Evolutionary conservation across 2,113 vertebrate species (phyloP).

Genomic region (Eptesicus fuscus): DNA sequence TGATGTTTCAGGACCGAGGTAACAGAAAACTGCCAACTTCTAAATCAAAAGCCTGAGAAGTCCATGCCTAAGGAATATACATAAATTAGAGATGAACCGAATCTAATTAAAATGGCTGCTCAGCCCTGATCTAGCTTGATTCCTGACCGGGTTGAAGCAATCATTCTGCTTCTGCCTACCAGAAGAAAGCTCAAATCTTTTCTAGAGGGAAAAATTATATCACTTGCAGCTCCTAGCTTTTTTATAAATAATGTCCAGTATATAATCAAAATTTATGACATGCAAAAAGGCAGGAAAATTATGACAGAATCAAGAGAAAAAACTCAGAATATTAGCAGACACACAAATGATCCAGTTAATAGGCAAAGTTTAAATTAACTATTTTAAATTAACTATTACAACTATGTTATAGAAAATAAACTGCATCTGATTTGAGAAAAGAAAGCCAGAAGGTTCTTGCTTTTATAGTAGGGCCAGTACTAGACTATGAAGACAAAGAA

Average conservation of each 20-base stretch:
- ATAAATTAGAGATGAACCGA: not conserved
- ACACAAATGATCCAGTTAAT: not conserved
- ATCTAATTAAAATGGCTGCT: not conserved
- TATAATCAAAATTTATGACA: not conserved
- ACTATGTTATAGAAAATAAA: conserved; percentile 23
- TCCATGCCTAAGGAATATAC: not conserved
- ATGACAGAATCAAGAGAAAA: not conserved
- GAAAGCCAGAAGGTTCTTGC: not conserved
- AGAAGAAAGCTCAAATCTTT: not conserved
- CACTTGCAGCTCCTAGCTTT: not conserved
- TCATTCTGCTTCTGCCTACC: not conserved
- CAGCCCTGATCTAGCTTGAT: not conserved
- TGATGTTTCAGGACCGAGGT: not conserved
- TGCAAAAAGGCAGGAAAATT: not conserved
- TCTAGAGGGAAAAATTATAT: not conserved
- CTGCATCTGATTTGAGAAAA: not conserved
- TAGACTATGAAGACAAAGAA: not conserved
- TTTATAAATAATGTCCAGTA: not conserved
- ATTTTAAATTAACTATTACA: not conserved
- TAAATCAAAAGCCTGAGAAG: conserved; percentile 15
- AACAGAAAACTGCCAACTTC: not conserved
- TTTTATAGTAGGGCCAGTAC: not conserved
- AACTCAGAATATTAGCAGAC: not conserved
- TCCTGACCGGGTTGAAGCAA: not conserved
- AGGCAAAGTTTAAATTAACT: no score